A percentile compares a stretch with the other conserved stretches of the same genome.
phyloP scores from a whole-genome alignment of 2,113 vertebrate genomes.

The Rhinoderma darwinii region DNA sequence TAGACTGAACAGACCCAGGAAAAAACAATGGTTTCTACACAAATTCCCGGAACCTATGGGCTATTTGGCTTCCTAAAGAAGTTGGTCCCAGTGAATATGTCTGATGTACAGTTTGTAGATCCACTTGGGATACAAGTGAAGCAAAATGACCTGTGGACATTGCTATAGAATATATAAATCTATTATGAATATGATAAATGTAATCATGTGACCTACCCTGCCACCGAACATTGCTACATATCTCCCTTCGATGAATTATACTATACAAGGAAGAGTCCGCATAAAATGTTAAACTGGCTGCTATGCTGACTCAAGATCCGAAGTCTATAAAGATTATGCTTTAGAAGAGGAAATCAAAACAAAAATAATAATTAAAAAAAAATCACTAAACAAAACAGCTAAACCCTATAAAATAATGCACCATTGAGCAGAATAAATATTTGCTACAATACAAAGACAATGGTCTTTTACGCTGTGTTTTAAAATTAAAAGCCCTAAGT shows the following conservation, averaged over 20 bases:
- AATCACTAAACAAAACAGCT: not conserved
- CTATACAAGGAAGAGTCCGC: not conserved
- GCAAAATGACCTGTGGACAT: not conserved
- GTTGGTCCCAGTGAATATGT: not conserved
- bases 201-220: not conserved
- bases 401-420: not conserved
- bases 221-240: not conserved
- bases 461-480: not conserved
- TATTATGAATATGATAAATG: not conserved
- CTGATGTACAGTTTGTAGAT: not conserved
- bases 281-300: not conserved
- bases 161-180: not conserved
- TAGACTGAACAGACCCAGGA: too few species aligned
- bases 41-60: not conserved
- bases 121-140: not conserved
- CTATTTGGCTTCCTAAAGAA: not conserved
- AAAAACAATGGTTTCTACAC: not conserved
- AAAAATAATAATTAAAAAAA: not conserved
- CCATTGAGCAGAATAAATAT: not conserved
- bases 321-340: not conserved
- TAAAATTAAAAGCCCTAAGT: slow-evolving; percentile 3
- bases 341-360: not conserved
- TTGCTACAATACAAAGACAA: not conserved
- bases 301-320: not conserved
- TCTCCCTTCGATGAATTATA: not conserved